Percentiles rank a stretch among this genome's conserved stretches.
Conservation (phyloP, 2,888 invertebrate genomes). For the Pseudococcus longispinus region DNA sequence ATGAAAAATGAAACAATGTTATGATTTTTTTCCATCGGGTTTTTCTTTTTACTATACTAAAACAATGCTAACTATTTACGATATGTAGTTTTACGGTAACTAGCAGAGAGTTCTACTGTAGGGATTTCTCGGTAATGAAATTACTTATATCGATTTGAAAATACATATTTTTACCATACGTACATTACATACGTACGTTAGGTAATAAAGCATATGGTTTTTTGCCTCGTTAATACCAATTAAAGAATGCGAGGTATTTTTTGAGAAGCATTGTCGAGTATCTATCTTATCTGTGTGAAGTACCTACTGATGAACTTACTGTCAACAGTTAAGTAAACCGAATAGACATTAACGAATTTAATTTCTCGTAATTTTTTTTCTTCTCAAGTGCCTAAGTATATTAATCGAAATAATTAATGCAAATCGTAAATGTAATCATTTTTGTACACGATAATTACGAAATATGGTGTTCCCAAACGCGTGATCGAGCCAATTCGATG, state of each 20-base stretch:
- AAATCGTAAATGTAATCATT: neutral
- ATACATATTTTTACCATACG: neutral
- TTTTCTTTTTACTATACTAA: neutral
- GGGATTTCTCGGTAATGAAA: neutral
- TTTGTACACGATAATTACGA: neutral
- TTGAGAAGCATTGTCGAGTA: neutral
- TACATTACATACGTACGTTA: neutral
- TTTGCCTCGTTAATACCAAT: neutral
- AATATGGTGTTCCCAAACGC: neutral
- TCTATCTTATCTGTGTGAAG: neutral
- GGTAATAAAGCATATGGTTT: neutral
- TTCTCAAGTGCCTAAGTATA: neutral
- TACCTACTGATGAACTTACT: neutral
- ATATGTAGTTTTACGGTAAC: constrained; percentile 25
- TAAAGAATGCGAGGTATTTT: neutral
- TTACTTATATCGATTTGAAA: neutral
- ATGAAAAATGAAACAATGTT: constrained; percentile 25
- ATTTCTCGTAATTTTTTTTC: neutral
- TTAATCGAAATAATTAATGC: neutral
- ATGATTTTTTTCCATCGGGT: neutral
- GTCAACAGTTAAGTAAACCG: neutral
- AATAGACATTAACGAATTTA: neutral
- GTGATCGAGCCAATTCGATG: too few relatives aligned
- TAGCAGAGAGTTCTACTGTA: neutral
- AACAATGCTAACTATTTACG: constrained; percentile 1